These are phyloP conservation scores for Hymenochirus boettgeri DNA, from an alignment of 2,113 vertebrate genomes.

Conservation along the genomic window DNA sequence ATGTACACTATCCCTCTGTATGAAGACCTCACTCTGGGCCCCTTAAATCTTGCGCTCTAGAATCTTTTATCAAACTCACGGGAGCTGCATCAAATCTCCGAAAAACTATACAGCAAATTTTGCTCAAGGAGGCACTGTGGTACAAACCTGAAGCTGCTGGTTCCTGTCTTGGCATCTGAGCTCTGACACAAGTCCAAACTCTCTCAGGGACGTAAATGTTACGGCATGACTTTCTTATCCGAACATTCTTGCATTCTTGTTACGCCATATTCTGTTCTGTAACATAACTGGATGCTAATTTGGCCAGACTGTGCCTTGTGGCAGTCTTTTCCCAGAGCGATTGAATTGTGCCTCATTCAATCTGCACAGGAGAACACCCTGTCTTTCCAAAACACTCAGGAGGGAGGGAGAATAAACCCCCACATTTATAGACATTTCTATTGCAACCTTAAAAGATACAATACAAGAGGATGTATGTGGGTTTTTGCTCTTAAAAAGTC, in stretches of 20 bases:
- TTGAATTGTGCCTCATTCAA: neutral
- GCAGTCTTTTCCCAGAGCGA: neutral
- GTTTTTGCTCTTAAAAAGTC: conserved; percentile 2
- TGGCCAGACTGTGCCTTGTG: conserved; percentile 51
- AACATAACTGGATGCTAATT: neutral
- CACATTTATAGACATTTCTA: conserved; percentile 9
- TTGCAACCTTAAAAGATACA: neutral
- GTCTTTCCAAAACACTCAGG: conserved; percentile 13
- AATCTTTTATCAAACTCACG: conserved; percentile 92
- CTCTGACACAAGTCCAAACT: conserved; percentile 65
- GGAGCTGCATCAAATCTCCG: conserved; percentile 85
- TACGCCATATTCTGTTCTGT: neutral
- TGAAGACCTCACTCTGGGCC: conserved; percentile 86
- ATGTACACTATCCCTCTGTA: conserved; percentile 98
- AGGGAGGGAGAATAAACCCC: conserved; percentile 14
- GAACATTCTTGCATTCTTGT: too few relatives aligned
- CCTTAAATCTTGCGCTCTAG: conserved; percentile 87
- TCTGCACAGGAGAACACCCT: conserved; percentile 29
- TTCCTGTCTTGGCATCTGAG: conserved; percentile 63
- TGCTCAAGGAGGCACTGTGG: conserved; percentile 73
- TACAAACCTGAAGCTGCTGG: conserved; percentile 49
- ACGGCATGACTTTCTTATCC: conserved; percentile 81
- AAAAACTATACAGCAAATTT: conserved; percentile 86
- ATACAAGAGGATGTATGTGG: conserved; percentile 17
- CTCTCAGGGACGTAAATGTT: conserved; percentile 90